Conservation (phyloP, 2,113 vertebrate genomes). For the Picathartes gymnocephalus region DNA sequence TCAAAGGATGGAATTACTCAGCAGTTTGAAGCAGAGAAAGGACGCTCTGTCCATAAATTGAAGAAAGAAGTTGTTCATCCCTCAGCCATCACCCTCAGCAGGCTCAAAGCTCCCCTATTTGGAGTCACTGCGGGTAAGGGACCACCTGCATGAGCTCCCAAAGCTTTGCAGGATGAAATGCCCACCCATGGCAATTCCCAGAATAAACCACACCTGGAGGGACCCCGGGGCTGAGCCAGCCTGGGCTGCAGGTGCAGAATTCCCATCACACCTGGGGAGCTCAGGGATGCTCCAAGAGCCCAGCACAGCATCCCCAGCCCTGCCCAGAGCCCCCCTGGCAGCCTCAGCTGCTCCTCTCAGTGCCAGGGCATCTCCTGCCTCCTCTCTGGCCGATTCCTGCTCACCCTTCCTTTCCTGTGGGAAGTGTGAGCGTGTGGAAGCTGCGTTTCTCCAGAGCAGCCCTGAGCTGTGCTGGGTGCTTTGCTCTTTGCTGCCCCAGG, state of each 20-base stretch:
- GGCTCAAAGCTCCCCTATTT: background rate
- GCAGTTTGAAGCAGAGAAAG: background rate
- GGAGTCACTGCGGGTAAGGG: background rate
- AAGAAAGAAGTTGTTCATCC: background rate
- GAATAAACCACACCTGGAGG: background rate
- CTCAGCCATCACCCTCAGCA: background rate
- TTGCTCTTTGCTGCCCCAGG: background rate
- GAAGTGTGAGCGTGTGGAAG: background rate
- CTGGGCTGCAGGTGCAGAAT: background rate
- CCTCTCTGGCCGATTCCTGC: background rate
- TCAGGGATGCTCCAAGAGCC: background rate
- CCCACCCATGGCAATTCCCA: background rate
- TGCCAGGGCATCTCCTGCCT: background rate
- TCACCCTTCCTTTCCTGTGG: background rate
- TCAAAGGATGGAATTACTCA: background rate
- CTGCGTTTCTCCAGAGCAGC: background rate
- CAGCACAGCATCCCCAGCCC: background rate
- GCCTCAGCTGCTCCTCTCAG: background rate
- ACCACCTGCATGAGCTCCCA: background rate
- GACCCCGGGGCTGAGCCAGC: background rate
- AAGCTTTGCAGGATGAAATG: background rate
- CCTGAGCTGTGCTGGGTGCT: rapidly evolving
- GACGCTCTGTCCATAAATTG: background rate
- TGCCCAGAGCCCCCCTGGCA: background rate
- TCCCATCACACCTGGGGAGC: background rate